Evolutionary conservation across 2,797 vertebrate genomes (phyloP).

Genomic region (Coreius guichenoti): DNA sequence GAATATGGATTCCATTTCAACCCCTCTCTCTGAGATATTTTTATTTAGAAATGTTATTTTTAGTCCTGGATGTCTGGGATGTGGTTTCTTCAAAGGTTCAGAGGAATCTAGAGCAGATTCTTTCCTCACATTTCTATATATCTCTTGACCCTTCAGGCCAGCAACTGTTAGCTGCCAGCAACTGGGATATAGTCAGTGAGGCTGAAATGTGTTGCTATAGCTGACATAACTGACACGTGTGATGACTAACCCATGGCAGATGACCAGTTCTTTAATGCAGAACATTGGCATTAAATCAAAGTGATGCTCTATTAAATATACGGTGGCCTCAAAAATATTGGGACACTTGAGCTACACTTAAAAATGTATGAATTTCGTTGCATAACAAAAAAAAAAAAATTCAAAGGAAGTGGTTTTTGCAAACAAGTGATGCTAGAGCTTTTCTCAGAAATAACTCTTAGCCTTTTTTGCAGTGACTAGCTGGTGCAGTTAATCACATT

Average conservation of each 20-base stretch:
- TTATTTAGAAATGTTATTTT: constrained; percentile 65
- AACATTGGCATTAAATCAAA: background rate
- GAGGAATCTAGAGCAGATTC: constrained; percentile 64
- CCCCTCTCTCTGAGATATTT: constrained; percentile 41
- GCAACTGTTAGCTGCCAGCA: constrained; percentile 67
- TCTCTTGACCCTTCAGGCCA: constrained; percentile 60
- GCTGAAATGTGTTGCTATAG: constrained; percentile 42
- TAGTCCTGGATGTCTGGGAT: constrained; percentile 49
- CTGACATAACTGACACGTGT: constrained; percentile 24
- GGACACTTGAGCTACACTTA: background rate
- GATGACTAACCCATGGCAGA: constrained; percentile 56
- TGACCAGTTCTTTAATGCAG: constrained; percentile 52
- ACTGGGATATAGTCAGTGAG: constrained; percentile 69
- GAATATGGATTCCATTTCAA: background rate
- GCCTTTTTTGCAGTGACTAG: background rate
- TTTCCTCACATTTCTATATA: constrained; percentile 47
- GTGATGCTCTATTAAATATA: background rate
- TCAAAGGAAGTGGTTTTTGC: background rate
- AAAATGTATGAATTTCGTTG: background rate
- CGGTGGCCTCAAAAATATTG: background rate
- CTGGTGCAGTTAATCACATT: no score
- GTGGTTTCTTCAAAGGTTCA: constrained; percentile 63
- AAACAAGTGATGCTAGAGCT: background rate
- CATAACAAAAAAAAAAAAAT: background rate
- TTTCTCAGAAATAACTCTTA: background rate